phyloP scores from a whole-genome alignment of 2,888 invertebrate species.

The Mongoloraphidia duomilia region DNA sequence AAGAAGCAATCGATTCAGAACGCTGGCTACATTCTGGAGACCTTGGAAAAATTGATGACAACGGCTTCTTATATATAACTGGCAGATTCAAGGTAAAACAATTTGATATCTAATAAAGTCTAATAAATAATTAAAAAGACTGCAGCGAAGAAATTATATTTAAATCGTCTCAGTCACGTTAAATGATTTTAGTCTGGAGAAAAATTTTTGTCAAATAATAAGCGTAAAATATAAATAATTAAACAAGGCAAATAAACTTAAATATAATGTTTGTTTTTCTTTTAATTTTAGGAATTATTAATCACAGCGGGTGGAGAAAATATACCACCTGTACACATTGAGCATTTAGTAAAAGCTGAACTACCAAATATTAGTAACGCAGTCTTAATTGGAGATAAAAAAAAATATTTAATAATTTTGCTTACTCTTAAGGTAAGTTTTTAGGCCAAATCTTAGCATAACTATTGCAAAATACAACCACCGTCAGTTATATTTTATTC shows the following conservation, averaged over 20 bases:
- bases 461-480: too few relatives aligned
- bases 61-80: constrained; percentile 61
- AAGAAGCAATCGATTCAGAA: constrained; percentile 57
- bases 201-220: too few relatives aligned
- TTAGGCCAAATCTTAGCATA: too few relatives aligned
- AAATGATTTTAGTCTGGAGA: too few relatives aligned
- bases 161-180: too few relatives aligned
- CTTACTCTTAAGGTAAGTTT: constrained; percentile 65
- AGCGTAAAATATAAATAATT: too few relatives aligned
- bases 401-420: constrained; percentile 73
- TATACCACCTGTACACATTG: constrained; percentile 75
- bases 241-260: too few relatives aligned
- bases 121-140: too few relatives aligned
- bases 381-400: constrained; percentile 73
- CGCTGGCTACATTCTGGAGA: constrained; percentile 85
- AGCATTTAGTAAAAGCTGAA: constrained; percentile 63
- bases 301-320: constrained; percentile 94
- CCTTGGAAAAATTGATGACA: constrained; percentile 61
- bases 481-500: neutral
- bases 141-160: too few relatives aligned
- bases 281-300: constrained; percentile 50
- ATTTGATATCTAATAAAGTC: neutral
- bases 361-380: constrained; percentile 67
- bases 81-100: constrained; percentile 45
- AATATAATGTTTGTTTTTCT: neutral